These are phyloP conservation scores for Leptodirus hochenwartii DNA, from an alignment of 2,888 invertebrate genomes.

Conservation along the genomic window DNA sequence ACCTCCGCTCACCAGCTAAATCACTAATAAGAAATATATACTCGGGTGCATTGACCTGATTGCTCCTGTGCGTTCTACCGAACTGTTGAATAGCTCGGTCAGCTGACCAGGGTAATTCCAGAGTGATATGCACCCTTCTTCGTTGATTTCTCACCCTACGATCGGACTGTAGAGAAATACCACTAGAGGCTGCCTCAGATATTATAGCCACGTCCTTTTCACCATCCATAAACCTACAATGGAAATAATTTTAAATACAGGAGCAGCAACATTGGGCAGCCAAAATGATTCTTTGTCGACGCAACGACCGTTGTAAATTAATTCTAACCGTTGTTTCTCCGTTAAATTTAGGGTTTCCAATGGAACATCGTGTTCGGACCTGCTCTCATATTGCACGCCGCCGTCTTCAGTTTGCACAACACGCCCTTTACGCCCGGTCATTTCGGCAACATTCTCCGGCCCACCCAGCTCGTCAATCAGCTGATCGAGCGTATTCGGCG, in stretches of 20 bases:
- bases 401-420: constrained; percentile 90
- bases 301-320: too few species aligned
- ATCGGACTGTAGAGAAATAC: constrained; percentile 94
- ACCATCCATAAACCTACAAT: constrained; percentile 99
- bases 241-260: too few species aligned
- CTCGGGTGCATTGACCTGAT: constrained; percentile 94
- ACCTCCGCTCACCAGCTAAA: constrained; percentile 91
- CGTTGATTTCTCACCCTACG: constrained; percentile 83
- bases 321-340: constrained; percentile 61
- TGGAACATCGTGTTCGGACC: constrained; percentile 89
- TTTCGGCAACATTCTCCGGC: constrained; percentile 95
- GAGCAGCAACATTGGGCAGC: constrained; percentile 20
- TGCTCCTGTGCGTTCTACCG: constrained; percentile 38
- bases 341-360: constrained; percentile 93
- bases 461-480: constrained; percentile 96
- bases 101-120: constrained; percentile 98
- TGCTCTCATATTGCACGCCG: constrained; percentile 86
- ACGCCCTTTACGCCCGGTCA: constrained; percentile 84
- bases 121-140: constrained; percentile 90
- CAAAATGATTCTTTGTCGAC: not conserved
- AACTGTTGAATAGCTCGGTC: constrained; percentile 99
- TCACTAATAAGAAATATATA: constrained; percentile 98
- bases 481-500: constrained; percentile 96
- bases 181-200: constrained; percentile 96
- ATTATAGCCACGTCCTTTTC: constrained; percentile 97